Conservation (phyloP, 2,888 invertebrate genomes). For the Drosophila acutilabella region DNA sequence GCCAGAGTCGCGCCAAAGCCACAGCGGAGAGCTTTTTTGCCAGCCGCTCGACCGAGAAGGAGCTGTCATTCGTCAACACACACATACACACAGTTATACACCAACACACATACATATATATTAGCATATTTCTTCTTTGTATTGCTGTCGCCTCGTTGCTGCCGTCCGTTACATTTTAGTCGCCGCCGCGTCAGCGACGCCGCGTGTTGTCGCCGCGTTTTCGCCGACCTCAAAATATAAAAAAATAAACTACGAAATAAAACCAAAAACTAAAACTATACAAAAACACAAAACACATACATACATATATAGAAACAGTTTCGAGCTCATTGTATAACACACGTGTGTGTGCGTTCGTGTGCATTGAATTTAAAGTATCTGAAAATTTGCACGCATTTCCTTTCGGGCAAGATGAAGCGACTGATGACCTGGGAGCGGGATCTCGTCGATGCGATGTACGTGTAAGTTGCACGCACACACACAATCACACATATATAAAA, state of each 20-base stretch:
- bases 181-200: conserved; percentile 60
- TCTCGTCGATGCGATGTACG: conserved; percentile 83
- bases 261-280: conserved; percentile 8
- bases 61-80: conserved; percentile 50
- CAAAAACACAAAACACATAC: background rate
- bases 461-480: conserved; percentile 71
- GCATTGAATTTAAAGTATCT: conserved; percentile 45
- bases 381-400: conserved; percentile 53
- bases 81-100: conserved; percentile 17
- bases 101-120: conserved; percentile 16
- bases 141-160: conserved; percentile 43
- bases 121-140: conserved; percentile 48
- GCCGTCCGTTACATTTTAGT: conserved; percentile 63
- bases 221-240: conserved; percentile 58
- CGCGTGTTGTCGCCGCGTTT: conserved; percentile 65
- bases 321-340: conserved; percentile 46
- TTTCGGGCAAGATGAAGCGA: conserved; percentile 79
- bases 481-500: conserved; percentile 9
- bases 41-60: conserved; percentile 56
- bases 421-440: conserved; percentile 83
- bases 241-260: conserved; percentile 40
- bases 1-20: background rate
- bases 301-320: conserved; percentile 9
- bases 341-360: conserved; percentile 46
- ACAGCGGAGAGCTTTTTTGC: conserved; percentile 42